A percentile compares a stretch with the other conserved stretches of the same genome.
phyloP scores from a whole-genome alignment of 2,113 vertebrate genomes.

The Aphelocoma coerulescens region DNA sequence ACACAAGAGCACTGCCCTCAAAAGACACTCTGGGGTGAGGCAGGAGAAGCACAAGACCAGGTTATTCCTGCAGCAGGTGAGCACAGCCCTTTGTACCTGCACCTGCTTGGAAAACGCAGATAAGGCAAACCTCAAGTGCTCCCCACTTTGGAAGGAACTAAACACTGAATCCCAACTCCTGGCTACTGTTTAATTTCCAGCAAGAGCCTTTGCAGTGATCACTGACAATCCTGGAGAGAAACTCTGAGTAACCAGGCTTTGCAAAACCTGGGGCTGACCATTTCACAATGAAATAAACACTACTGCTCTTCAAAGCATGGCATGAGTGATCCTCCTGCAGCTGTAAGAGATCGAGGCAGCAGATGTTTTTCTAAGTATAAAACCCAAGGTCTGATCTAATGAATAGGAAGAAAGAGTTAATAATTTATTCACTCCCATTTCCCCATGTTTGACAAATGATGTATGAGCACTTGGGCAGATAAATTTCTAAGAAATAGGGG shows the following conservation, averaged over 20 bases:
- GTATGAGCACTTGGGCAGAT: not conserved
- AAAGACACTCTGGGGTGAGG: not conserved
- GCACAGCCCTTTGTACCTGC: not conserved
- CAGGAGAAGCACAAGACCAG: not conserved
- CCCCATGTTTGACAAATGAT: not conserved
- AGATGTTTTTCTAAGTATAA: not conserved
- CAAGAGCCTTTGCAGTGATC: not conserved
- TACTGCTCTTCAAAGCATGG: not conserved
- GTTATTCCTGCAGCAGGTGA: not conserved
- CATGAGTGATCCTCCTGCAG: not conserved
- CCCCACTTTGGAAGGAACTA: accelerated
- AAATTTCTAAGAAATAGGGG: not conserved
- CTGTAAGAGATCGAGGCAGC: not conserved
- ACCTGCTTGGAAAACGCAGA: not conserved
- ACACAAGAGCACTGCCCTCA: not conserved
- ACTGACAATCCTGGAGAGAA: not conserved
- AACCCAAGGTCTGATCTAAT: not conserved
- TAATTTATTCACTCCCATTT: not conserved
- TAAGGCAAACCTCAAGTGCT: not conserved
- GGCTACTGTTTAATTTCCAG: not conserved
- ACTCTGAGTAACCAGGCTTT: not conserved
- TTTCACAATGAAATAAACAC: not conserved
- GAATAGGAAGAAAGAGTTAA: not conserved
- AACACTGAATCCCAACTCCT: not conserved
- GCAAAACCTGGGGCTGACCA: not conserved